Conservation (phyloP, 2,888 invertebrate genomes). For the Agriopis aurantiaria region DNA sequence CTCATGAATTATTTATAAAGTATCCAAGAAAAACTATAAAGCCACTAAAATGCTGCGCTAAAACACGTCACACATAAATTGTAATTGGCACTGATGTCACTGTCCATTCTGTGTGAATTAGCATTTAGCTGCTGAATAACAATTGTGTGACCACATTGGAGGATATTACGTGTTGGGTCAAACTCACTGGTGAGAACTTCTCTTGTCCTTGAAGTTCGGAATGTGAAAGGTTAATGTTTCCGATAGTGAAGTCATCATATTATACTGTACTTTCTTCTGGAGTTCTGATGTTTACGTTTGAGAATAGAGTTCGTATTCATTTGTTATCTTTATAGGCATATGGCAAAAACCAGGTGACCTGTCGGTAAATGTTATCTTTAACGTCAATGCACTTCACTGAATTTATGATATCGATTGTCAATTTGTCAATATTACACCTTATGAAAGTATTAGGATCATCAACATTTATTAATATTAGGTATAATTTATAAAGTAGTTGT, state of each 20-base stretch:
- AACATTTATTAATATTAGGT: not conserved
- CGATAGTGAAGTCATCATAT: not conserved
- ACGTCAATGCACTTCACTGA: not conserved
- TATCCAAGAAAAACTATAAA: conserved; percentile 16
- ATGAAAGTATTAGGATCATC: not conserved
- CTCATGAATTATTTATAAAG: conserved; percentile 14
- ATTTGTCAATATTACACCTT: not conserved
- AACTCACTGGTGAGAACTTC: conserved; percentile 16
- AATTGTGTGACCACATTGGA: conserved; percentile 40
- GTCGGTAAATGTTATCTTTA: not conserved
- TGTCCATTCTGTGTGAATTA: conserved; percentile 49
- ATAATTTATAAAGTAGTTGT: not conserved
- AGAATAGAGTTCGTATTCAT: not conserved
- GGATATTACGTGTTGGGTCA: conserved; percentile 29
- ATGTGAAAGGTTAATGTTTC: conserved; percentile 15
- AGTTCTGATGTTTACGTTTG: not conserved
- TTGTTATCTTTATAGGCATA: not conserved
- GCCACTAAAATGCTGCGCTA: conserved; percentile 33
- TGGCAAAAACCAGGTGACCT: conserved; percentile 1
- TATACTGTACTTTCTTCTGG: not conserved
- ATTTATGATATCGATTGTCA: not conserved
- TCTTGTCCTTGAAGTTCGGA: conserved; percentile 9
- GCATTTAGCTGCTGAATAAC: conserved; percentile 47
- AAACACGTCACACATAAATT: conserved; percentile 45
- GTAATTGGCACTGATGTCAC: conserved; percentile 59